Evolutionary conservation across 2,888 invertebrate genomes (phyloP).

Genomic region (Cosmorhoe ocellata): DNA sequence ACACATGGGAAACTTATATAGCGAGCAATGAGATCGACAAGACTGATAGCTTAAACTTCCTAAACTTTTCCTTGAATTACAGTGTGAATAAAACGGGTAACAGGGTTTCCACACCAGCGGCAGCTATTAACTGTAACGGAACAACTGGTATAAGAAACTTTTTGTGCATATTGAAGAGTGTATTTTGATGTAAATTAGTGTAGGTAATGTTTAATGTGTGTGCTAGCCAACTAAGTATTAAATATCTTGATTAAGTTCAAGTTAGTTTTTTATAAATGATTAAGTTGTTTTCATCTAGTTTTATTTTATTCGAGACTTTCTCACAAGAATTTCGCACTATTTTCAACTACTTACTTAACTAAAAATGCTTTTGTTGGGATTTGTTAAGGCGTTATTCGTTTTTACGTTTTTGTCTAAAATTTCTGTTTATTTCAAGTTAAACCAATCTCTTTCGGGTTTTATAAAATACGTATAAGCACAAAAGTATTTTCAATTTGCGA

Average conservation of each 20-base stretch:
- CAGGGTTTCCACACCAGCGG: slow-evolving; percentile 45
- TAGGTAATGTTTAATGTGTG: not conserved
- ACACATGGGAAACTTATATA: slow-evolving; percentile 88
- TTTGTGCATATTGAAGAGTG: slow-evolving; percentile 65
- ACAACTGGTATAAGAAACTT: slow-evolving; percentile 62
- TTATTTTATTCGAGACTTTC: too few species aligned
- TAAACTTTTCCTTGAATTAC: slow-evolving; percentile 43
- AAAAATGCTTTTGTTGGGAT: too few species aligned
- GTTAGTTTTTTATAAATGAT: too few species aligned
- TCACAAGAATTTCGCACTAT: too few species aligned
- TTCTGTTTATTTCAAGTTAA: not conserved
- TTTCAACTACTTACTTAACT: too few species aligned
- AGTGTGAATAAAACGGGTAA: slow-evolving; percentile 36
- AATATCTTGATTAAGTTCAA: too few species aligned
- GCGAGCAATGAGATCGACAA: slow-evolving; percentile 25
- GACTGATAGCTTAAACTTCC: slow-evolving; percentile 38
- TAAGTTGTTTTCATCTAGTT: too few species aligned
- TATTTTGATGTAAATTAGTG: slow-evolving; percentile 46
- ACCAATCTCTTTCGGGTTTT: slow-evolving; percentile 9
- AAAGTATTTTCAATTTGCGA: slow-evolving; percentile 14
- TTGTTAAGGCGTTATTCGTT: not conserved
- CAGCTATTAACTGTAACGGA: slow-evolving; percentile 56
- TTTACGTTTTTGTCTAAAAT: slow-evolving; percentile 8
- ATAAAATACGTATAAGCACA: slow-evolving; percentile 7
- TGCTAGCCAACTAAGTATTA: too few species aligned